A percentile compares a stretch with the other conserved stretches of the same genome.
Conservation (phyloP, 2,888 invertebrate genomes). For the Phanerotoma sp. region DNA sequence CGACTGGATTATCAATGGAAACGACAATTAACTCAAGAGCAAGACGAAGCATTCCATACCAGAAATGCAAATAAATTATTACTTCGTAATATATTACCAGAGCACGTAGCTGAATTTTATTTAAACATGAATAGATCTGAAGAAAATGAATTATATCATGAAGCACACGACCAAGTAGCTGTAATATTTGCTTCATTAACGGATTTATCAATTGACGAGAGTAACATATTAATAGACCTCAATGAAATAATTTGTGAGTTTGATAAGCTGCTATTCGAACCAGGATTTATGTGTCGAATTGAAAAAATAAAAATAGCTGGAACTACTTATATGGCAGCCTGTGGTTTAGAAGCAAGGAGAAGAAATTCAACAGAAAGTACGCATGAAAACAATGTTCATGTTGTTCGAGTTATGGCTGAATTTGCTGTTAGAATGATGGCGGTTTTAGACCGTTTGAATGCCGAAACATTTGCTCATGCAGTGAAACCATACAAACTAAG, state of each 20-base stretch:
- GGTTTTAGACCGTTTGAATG: conserved; percentile 64
- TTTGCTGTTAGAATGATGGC: conserved; percentile 76
- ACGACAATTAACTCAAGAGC: conserved; percentile 73
- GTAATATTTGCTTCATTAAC: conserved; percentile 97
- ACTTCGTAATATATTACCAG: conserved; percentile 88
- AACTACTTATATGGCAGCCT: conserved; percentile 97
- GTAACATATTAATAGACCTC: conserved; percentile 67
- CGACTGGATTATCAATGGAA: conserved; percentile 85
- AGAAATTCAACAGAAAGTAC: conserved; percentile 60
- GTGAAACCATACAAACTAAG: conserved; percentile 48
- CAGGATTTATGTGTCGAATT: conserved; percentile 67
- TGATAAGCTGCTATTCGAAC: conserved; percentile 75
- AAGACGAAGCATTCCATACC: conserved; percentile 82
- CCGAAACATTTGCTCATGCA: conserved; percentile 57
- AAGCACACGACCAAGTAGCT: conserved; percentile 84
- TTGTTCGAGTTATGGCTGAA: conserved; percentile 65
- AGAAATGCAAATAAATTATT: conserved; percentile 86
- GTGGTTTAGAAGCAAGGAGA: conserved; percentile 79
- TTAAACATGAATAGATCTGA: conserved; percentile 70
- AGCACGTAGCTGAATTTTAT: conserved; percentile 85
- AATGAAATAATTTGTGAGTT: conserved; percentile 93
- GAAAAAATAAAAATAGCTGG: conserved; percentile 98
- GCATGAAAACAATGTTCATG: conserved; percentile 48
- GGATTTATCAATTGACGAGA: conserved; percentile 67
- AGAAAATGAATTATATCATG: conserved; percentile 78